phyloP scores from a whole-genome alignment of 2,888 invertebrate genomes.

The Synanthedon andrenaeformis region DNA sequence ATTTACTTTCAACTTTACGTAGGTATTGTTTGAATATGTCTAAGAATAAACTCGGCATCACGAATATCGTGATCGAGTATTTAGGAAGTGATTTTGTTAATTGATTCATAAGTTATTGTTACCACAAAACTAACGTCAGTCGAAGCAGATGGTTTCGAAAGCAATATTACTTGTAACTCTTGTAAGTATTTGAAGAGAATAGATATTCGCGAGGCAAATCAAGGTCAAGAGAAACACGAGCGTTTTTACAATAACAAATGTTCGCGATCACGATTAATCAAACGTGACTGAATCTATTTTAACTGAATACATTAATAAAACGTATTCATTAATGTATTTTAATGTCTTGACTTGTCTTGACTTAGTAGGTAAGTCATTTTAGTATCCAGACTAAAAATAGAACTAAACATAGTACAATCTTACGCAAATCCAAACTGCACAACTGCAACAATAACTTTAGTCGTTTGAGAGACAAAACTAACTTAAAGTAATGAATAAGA shows the following conservation, averaged over 20 bases:
- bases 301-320: slow-evolving; percentile 11
- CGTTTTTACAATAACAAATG: slow-evolving; percentile 8
- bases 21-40: slow-evolving; percentile 23
- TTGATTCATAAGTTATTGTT: background rate
- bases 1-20: slow-evolving; percentile 22
- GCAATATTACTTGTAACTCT: background rate
- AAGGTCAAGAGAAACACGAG: slow-evolving; percentile 31
- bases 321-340: no score
- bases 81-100: slow-evolving; percentile 10
- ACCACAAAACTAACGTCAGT: background rate
- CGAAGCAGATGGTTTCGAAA: background rate
- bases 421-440: background rate
- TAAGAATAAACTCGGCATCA: slow-evolving; percentile 27
- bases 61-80: slow-evolving; percentile 24
- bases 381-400: background rate
- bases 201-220: slow-evolving; percentile 3
- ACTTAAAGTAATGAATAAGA: slow-evolving; percentile 48
- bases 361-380: no score
- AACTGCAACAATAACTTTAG: slow-evolving; percentile 6
- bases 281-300: slow-evolving; percentile 20
- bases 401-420: background rate
- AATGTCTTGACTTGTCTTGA: no score
- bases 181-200: background rate
- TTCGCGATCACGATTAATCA: slow-evolving; percentile 20
- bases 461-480: slow-evolving; percentile 36